A percentile compares a stretch with the other conserved stretches of the same genome.
Conservation (phyloP, 2,888 invertebrate species). For the Callyntrura sp. region DNA sequence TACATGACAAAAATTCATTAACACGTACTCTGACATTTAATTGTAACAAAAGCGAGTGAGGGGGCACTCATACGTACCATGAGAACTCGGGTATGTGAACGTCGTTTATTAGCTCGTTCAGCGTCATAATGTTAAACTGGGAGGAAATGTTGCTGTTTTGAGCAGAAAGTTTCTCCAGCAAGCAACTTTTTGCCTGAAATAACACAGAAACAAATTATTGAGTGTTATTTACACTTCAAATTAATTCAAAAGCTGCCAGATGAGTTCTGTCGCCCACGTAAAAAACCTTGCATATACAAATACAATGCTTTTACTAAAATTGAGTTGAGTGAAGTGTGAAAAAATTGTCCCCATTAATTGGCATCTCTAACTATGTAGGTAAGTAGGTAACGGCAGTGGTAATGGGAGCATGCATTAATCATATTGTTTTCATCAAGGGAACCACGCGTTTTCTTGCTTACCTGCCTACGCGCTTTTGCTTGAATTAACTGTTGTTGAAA, state of each 20-base stretch:
- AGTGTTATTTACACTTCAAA: neutral
- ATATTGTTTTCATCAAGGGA: neutral
- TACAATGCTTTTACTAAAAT: too few species aligned
- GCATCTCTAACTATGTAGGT: too few species aligned
- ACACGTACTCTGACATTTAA: too few species aligned
- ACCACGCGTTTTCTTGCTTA: slow-evolving; percentile 2
- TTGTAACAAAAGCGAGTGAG: too few species aligned
- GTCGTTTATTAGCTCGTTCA: slow-evolving; percentile 69
- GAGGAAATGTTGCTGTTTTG: slow-evolving; percentile 72
- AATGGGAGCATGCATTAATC: too few species aligned
- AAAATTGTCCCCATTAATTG: too few species aligned
- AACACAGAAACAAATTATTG: neutral
- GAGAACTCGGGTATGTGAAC: slow-evolving; percentile 80
- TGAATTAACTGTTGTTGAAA: slow-evolving; percentile 66
- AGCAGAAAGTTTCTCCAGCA: slow-evolving; percentile 74
- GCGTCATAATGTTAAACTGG: slow-evolving; percentile 76
- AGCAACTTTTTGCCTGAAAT: slow-evolving; percentile 74
- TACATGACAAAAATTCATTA: too few species aligned
- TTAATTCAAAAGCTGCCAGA: too few species aligned
- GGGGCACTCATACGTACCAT: slow-evolving; percentile 75
- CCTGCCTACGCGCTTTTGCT: slow-evolving; percentile 73
- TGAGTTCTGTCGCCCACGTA: too few species aligned
- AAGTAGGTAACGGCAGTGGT: too few species aligned
- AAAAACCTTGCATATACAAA: too few species aligned
- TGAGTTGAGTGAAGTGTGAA: too few species aligned